phyloP scores from a whole-genome alignment of 2,797 vertebrate species.

The Pseudotriccus pelzelni region DNA sequence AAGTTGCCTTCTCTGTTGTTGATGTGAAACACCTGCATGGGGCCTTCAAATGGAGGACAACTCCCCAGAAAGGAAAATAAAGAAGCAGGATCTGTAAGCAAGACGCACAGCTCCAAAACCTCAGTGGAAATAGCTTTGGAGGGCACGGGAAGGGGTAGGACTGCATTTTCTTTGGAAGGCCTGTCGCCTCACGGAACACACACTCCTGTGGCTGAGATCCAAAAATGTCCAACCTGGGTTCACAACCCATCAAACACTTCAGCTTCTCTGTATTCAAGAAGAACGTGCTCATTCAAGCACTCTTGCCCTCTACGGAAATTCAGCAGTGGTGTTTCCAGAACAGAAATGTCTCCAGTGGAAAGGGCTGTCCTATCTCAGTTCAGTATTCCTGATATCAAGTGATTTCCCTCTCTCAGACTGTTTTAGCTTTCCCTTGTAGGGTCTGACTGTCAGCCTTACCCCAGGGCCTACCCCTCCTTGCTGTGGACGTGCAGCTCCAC shows the following conservation, averaged over 20 bases:
- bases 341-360: neutral
- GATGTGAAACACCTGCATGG: neutral
- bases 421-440: neutral
- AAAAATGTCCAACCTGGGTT: neutral
- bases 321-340: neutral
- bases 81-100: neutral
- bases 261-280: neutral
- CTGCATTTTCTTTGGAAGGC: neutral
- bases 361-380: neutral
- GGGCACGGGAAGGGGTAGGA: accelerated
- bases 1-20: neutral
- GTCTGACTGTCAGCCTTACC: neutral
- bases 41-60: neutral
- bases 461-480: neutral
- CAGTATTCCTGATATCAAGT: neutral
- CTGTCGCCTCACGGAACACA: neutral
- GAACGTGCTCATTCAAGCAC: neutral
- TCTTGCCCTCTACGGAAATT: neutral
- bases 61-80: neutral
- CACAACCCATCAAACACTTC: neutral
- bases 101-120: neutral
- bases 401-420: neutral
- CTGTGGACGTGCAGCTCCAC: neutral
- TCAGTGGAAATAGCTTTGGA: neutral
- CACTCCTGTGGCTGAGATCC: neutral